Evolutionary conservation across 2,113 vertebrate genomes (phyloP), one percentile per base, ranked within the genome.

Genomic region (Acanthochromis polyacanthus): DNA sequence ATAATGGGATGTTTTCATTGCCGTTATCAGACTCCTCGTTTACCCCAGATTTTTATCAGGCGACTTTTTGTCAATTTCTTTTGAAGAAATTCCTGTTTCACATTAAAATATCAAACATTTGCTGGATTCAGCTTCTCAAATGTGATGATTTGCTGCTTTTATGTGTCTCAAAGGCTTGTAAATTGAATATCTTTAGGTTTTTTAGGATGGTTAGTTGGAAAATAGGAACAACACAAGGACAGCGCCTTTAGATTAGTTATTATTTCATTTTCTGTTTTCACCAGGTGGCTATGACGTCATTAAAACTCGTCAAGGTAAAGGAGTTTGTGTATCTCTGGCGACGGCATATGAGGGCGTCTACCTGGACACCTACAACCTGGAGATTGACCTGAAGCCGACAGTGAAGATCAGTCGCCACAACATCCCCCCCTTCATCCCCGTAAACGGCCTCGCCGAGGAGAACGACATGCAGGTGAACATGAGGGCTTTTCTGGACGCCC

Each of bases 321-420:
- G 90, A 22, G 40, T 92, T 3, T 94, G 91, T 3, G 51, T 95
- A 28, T 92, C 92, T 1, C 43, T 96, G 60, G 52, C 84, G 14
- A 95, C 95, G 0, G 84, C 86, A 11, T 95, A 90, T 10, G 88
- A 95, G 10, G 89, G 91, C 1, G 53, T 80, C 28, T 93, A 86
- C 70, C 71, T 95, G 22, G 92, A 94, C 19, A 93, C 92, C 0
- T 95, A 93, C 71, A 91, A 92, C 78, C 66, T 96, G 86, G 94
- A 95, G 78, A 57, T 95, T 1, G 83, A 93, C 23, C 8, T 93
- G 56, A 88, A 69, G 52, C 89, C 83, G 0, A 71, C 16, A 0
- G 60, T 93, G 72, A 89, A 69, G 56, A 92, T 96, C 82, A 55
- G 4, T 50, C 93, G 92, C 9, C 95, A 96, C 51, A 91, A 95